Base-by-base conservation (phyloP, 1,140 invertebrate species). In the Caenorhabditis brenneri region DNA sequence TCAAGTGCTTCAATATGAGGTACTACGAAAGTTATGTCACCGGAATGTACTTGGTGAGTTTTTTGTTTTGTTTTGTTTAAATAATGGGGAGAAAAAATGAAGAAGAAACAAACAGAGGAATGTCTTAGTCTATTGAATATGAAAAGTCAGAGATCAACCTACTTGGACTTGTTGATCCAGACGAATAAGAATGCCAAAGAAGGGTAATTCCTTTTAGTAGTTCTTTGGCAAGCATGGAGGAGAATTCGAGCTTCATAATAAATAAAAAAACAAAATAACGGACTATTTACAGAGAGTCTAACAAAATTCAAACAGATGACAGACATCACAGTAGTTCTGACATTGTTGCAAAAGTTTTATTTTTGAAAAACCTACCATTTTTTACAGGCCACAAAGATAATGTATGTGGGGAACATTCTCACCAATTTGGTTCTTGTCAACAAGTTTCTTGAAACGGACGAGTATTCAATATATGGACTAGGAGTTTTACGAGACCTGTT, bases 351-450 rank as follows among this genome's bases (percentile, higher is more conserved):
- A 46, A 46, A 2, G 16, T 12, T 0, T 46, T 46, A 9, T 9
- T n/a, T 22, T 0, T 2, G 19, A 51, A n/a, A 22, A n/a, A 2
- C 22, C 49, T 16, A 27, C 3, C 6, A 88, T 33, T 87, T 89
- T 31, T 92, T 92, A 87, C 87, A 93, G 83, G 88, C 92, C 42
- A 91, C 92, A 48, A 93, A 93, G 88, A 80, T 92, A 9, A 86
- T 92, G 53, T 93, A 93, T 86, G 92, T 93, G 27, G 88, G 90
- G 16, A 93, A 93, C 88, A 89, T 90, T 42, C 84, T 90, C 15
- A 90, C 89, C 9, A 90, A 90, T 81, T 78, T 93, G 51, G 91
- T 93, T 84, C 88, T 93, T 80, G 88, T 93, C 55, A 93, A 93
- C 88, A 91, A 91, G 79, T 93, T 93, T 84, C 88, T 93, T 33